These are phyloP conservation scores for Gadopsis marmoratus DNA, from an alignment of 2,797 vertebrate genomes.

Conservation along the genomic window DNA sequence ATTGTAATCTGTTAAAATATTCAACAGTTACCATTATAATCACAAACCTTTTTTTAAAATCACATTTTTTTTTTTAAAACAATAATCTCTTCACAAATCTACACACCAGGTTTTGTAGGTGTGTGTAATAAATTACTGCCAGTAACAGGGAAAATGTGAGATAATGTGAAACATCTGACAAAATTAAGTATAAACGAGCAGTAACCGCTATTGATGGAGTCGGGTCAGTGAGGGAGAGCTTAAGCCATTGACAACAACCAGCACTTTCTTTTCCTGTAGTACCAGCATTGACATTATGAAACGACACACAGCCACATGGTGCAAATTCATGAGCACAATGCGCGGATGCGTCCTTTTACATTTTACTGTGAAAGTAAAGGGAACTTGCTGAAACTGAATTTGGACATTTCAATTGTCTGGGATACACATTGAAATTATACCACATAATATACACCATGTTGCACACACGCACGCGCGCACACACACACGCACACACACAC, in stretches of 20 bases:
- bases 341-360: neutral
- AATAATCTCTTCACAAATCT: slow-evolving; percentile 43
- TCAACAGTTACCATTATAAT: slow-evolving; percentile 51
- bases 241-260: neutral
- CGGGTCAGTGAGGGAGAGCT: neutral
- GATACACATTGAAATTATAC: slow-evolving; percentile 22
- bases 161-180: slow-evolving; percentile 24
- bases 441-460: slow-evolving; percentile 22
- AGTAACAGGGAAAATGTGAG: neutral
- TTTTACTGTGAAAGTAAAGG: slow-evolving; percentile 30
- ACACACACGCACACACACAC: slow-evolving; percentile 18
- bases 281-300: neutral
- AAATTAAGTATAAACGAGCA: slow-evolving; percentile 11
- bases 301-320: slow-evolving; percentile 4
- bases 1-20: slow-evolving; percentile 55
- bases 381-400: neutral
- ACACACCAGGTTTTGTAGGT: slow-evolving; percentile 23
- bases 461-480: neutral
- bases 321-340: neutral
- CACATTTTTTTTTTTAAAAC: slow-evolving; percentile 5
- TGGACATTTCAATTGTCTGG: slow-evolving; percentile 3
- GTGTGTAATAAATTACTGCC: slow-evolving; percentile 15
- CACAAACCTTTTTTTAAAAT: slow-evolving; percentile 15
- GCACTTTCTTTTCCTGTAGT: neutral
- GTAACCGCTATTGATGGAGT: slow-evolving; percentile 3